Conservation (phyloP, 2,797 vertebrate genomes). For the Sebastes trivittatus region DNA sequence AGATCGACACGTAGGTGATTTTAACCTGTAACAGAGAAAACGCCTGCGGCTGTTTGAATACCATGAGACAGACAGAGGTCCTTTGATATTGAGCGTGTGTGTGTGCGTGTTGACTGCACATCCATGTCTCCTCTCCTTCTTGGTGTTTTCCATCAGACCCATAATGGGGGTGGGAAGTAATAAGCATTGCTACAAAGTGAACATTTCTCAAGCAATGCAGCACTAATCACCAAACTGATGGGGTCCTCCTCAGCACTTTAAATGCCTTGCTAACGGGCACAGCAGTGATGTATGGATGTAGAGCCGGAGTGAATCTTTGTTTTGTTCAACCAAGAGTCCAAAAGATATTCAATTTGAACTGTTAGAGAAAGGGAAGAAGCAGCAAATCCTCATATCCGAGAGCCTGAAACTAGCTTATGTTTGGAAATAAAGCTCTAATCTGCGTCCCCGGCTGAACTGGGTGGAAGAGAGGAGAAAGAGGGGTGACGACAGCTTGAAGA, state of each 20-base stretch:
- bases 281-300: background rate
- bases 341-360: background rate
- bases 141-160: conserved; percentile 40
- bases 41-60: conserved; percentile 54
- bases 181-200: conserved; percentile 51
- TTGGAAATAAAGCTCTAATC: background rate
- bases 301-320: background rate
- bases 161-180: conserved; percentile 47
- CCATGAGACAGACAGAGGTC: conserved; percentile 45
- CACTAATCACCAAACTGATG: conserved; percentile 48
- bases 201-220: conserved; percentile 39
- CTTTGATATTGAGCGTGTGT: conserved; percentile 56
- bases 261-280: background rate
- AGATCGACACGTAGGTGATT: conserved; percentile 27
- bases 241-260: conserved; percentile 20
- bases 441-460: background rate
- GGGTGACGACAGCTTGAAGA: background rate
- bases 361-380: background rate
- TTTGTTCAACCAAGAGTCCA: background rate
- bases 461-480: background rate
- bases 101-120: conserved; percentile 19
- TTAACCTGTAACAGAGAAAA: conserved; percentile 58
- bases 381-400: background rate
- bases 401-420: background rate
- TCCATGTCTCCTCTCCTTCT: conserved; percentile 27